These are phyloP conservation scores for Alethe diademata DNA, from an alignment of 2,113 vertebrate species.

Conservation along the genomic window DNA sequence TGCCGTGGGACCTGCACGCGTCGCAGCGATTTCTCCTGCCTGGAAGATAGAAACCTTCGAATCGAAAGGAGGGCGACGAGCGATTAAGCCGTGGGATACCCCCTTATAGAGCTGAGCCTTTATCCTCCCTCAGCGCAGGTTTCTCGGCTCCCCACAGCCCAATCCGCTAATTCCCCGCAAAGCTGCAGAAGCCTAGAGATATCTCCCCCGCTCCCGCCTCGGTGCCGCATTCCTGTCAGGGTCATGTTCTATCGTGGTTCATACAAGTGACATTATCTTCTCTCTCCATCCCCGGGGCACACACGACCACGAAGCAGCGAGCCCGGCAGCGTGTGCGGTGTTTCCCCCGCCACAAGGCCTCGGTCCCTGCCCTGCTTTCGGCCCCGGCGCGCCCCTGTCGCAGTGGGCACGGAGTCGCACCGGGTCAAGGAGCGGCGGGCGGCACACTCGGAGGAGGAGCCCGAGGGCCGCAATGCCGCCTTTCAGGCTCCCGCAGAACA, in stretches of 20 bases:
- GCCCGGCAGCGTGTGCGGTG: not conserved
- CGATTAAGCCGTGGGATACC: not conserved
- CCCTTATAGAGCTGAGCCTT: not conserved
- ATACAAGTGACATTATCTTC: not conserved
- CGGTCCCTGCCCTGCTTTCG: not conserved
- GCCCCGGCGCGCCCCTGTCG: not conserved
- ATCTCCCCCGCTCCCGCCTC: not conserved
- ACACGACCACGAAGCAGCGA: not conserved
- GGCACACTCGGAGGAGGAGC: not conserved
- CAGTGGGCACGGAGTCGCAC: not conserved
- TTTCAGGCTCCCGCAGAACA: not conserved
- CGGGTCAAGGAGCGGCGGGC: not conserved
- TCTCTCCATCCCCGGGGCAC: not conserved
- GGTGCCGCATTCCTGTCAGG: not conserved
- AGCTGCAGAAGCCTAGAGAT: not conserved
- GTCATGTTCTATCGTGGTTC: not conserved
- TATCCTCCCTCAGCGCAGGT: not conserved
- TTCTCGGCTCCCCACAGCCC: not conserved
- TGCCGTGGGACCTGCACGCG: fast-evolving
- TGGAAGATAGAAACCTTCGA: not conserved
- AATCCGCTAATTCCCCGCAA: not conserved
- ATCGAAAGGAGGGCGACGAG: fast-evolving
- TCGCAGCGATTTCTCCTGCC: not conserved
- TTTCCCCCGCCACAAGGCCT: not conserved
- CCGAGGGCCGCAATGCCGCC: not conserved